phyloP scores from a whole-genome alignment of 2,888 invertebrate genomes.

The Aporophyla nigra region DNA sequence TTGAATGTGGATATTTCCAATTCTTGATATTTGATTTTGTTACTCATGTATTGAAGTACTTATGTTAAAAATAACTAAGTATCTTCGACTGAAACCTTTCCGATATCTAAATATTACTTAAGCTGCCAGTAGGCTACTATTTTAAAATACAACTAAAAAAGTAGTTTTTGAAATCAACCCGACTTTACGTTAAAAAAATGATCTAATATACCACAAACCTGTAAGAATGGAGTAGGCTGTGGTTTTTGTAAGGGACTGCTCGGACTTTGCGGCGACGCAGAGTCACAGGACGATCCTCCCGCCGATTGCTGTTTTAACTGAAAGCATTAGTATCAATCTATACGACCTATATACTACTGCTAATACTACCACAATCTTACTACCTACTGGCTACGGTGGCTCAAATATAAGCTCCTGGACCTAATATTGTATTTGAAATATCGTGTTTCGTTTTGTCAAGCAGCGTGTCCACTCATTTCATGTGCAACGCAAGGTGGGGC shows the following conservation, averaged over 20 bases:
- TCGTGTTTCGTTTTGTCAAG: neutral
- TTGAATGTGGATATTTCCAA: no score
- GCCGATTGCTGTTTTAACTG: constrained; percentile 88
- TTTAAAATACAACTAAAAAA: neutral
- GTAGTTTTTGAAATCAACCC: neutral
- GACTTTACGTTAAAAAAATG: no score
- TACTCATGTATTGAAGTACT: no score
- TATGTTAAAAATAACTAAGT: neutral
- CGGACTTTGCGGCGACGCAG: constrained; percentile 92
- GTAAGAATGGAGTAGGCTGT: constrained; percentile 85
- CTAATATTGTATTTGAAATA: neutral
- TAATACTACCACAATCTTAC: constrained; percentile 33
- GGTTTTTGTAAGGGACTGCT: constrained; percentile 91
- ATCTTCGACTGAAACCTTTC: no score
- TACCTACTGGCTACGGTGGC: neutral
- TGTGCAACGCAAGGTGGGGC: no score
- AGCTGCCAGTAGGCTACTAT: no score
- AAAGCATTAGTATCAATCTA: constrained; percentile 62
- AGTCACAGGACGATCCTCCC: constrained; percentile 91
- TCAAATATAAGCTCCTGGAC: neutral
- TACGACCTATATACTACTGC: constrained; percentile 55
- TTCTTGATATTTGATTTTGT: no score
- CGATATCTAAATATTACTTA: no score
- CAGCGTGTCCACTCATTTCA: neutral
- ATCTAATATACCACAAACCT: constrained; percentile 69